A percentile compares a stretch with the other conserved stretches of the same genome.
Conservation (phyloP, 2,113 vertebrate genomes). For the Promerops cafer region DNA sequence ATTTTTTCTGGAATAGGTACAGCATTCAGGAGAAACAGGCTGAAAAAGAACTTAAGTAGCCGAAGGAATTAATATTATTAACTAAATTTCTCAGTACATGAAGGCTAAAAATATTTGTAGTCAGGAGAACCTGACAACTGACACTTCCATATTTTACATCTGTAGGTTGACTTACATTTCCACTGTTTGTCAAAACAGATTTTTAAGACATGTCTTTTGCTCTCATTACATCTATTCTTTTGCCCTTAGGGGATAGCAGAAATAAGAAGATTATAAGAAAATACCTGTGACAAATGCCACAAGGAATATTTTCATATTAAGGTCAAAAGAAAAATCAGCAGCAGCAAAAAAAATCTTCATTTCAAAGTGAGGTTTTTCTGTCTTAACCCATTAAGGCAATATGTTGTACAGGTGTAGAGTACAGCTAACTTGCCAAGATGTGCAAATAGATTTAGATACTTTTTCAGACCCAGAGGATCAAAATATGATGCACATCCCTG, state of each 20-base stretch:
- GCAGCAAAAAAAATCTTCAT: neutral
- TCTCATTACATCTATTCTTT: neutral
- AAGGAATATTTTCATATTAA: neutral
- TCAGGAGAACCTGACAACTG: neutral
- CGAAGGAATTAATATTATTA: neutral
- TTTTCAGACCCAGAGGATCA: neutral
- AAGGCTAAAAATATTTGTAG: neutral
- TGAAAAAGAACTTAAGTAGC: neutral
- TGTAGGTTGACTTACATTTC: neutral
- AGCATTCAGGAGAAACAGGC: neutral
- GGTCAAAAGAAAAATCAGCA: neutral
- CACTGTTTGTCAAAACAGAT: neutral
- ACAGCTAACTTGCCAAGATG: neutral
- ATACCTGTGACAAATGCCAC: neutral
- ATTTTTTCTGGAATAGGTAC: neutral
- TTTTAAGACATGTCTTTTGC: neutral
- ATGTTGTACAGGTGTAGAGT: neutral
- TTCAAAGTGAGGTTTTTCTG: neutral
- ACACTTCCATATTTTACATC: neutral
- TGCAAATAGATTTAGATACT: neutral
- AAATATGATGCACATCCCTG: neutral
- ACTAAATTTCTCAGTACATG: neutral
- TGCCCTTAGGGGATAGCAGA: neutral
- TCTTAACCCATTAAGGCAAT: neutral
- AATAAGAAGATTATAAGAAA: conserved; percentile 21